Conservation (phyloP, 2,113 vertebrate species). For the Emydura subglobosa region DNA sequence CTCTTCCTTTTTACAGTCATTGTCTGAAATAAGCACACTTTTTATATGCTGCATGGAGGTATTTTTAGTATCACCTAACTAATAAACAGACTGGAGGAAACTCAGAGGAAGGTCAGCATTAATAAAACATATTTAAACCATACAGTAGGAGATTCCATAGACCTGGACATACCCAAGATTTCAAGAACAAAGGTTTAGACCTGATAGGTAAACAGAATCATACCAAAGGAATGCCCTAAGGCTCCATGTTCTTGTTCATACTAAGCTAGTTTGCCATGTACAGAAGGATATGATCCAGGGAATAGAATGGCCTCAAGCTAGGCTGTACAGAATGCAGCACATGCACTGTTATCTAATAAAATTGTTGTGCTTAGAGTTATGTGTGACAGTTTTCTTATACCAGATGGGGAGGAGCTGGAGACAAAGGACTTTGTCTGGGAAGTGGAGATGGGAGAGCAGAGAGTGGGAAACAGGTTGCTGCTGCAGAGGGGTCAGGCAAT, state of each 20-base stretch:
- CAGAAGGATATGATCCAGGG: not conserved
- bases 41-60: not conserved
- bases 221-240: not conserved
- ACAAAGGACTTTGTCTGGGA: not conserved
- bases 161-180: not conserved
- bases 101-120: not conserved
- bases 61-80: conserved; percentile 13
- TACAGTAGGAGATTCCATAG: not conserved
- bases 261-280: not conserved
- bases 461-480: not conserved
- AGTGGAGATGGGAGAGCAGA: not conserved
- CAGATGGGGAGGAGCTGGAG: not conserved
- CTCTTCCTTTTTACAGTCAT: not conserved
- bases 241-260: not conserved
- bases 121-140: not conserved
- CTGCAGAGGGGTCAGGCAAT: not conserved
- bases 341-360: not conserved
- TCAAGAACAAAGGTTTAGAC: not conserved
- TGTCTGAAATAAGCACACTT: not conserved
- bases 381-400: not conserved
- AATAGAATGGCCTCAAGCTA: not conserved
- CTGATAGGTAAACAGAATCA: not conserved
- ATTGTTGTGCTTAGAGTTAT: not conserved
- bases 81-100: not conserved
- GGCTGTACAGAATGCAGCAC: not conserved